Evolutionary conservation across 2,888 invertebrate species (phyloP).

Genomic region (Agrypnus murinus): DNA sequence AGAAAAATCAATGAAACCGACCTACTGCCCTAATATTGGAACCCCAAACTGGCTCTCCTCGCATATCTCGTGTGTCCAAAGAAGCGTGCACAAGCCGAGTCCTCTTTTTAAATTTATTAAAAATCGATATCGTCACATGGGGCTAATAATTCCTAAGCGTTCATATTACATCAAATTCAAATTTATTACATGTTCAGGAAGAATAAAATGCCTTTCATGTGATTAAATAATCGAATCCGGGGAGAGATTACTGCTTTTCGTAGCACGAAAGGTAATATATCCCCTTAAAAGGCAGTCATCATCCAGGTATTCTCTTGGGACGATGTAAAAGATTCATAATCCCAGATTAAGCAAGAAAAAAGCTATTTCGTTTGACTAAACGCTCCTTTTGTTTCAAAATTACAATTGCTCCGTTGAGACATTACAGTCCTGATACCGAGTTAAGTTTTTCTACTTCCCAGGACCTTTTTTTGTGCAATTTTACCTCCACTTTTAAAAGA

Average conservation of each 20-base stretch:
- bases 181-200: slow-evolving; percentile 52
- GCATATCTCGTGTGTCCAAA: slow-evolving; percentile 37
- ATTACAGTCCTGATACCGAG: slow-evolving; percentile 57
- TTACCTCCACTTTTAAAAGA: slow-evolving; percentile 36
- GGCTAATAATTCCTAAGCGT: slow-evolving; percentile 46
- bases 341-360: slow-evolving; percentile 69
- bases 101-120: slow-evolving; percentile 44
- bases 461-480: slow-evolving; percentile 39
- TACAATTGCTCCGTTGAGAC: slow-evolving; percentile 69
- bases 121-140: slow-evolving; percentile 49
- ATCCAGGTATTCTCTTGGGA: slow-evolving; percentile 68
- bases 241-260: slow-evolving; percentile 45
- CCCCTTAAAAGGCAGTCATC: slow-evolving; percentile 62
- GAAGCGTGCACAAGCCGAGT: slow-evolving; percentile 36
- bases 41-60: slow-evolving; percentile 31
- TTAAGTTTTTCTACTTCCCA: slow-evolving; percentile 37
- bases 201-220: slow-evolving; percentile 50
- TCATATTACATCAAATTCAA: slow-evolving; percentile 49
- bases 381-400: slow-evolving; percentile 69
- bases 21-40: slow-evolving; percentile 49
- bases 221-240: slow-evolving; percentile 52
- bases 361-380: slow-evolving; percentile 69
- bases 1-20: slow-evolving; percentile 49
- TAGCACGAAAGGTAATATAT: slow-evolving; percentile 62
- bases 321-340: slow-evolving; percentile 70